phyloP scores from a whole-genome alignment of 1,140 invertebrate genomes.

The Halyomorpha halys region DNA sequence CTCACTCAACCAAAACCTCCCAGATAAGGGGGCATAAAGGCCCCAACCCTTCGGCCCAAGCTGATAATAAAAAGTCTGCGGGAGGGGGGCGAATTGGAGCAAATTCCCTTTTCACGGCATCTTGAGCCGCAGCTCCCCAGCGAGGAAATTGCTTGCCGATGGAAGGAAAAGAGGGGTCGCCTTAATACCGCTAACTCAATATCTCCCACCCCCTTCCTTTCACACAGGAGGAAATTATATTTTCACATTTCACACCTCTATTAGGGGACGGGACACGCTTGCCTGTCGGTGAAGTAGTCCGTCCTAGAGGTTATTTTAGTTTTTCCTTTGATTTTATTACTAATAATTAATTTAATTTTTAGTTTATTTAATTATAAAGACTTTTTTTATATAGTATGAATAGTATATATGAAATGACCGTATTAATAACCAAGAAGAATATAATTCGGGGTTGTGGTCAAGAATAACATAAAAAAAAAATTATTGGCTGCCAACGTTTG shows the following conservation, averaged over 20 bases:
- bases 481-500: too few relatives aligned
- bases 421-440: too few relatives aligned
- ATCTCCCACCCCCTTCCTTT: conserved; percentile 2
- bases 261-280: too few relatives aligned
- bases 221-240: conserved; percentile 15
- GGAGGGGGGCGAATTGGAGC: conserved; percentile 14
- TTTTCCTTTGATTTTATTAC: too few relatives aligned
- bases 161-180: conserved; percentile 7
- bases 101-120: conserved; percentile 18
- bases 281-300: too few relatives aligned
- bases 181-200: conserved; percentile 14
- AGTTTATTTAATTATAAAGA: too few relatives aligned
- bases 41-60: background rate
- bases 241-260: conserved; percentile 13
- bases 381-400: too few relatives aligned
- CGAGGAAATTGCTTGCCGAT: conserved; percentile 14
- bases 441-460: too few relatives aligned
- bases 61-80: conserved; percentile 16
- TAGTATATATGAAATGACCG: too few relatives aligned
- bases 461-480: too few relatives aligned
- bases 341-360: too few relatives aligned
- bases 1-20: conserved; percentile 18
- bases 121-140: background rate
- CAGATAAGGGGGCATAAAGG: conserved; percentile 18
- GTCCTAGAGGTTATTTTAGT: too few relatives aligned